A percentile compares a stretch with the other conserved stretches of the same genome.
These are phyloP conservation scores for Chinchilla lanigera DNA, from an alignment of 2,113 vertebrate genomes.

Conservation along the genomic window DNA sequence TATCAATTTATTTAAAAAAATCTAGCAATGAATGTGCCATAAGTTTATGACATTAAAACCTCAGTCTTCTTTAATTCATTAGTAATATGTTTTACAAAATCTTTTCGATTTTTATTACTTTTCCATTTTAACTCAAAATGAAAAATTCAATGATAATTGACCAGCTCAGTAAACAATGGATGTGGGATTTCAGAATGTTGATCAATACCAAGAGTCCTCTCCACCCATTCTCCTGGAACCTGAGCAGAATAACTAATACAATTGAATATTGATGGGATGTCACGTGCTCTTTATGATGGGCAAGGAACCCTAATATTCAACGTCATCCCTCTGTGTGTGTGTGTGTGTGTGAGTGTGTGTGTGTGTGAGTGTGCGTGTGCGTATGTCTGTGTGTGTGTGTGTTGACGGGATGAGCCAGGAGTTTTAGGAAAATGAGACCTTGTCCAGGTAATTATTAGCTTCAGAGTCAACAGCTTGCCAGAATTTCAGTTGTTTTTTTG, in stretches of 20 bases:
- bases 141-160: slow-evolving; percentile 82
- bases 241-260: slow-evolving; percentile 84
- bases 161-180: slow-evolving; percentile 76
- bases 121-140: slow-evolving; percentile 76
- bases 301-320: slow-evolving; percentile 63
- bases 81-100: slow-evolving; percentile 57
- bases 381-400: background rate
- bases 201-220: slow-evolving; percentile 81
- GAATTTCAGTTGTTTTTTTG: background rate
- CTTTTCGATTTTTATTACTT: slow-evolving; percentile 78
- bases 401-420: background rate
- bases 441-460: no score
- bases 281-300: slow-evolving; percentile 79
- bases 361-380: background rate
- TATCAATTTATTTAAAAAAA: slow-evolving; percentile 12
- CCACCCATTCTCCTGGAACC: slow-evolving; percentile 78
- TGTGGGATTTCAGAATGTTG: slow-evolving; percentile 75
- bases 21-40: background rate
- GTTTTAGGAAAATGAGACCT: background rate
- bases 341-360: background rate
- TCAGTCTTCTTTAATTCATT: background rate
- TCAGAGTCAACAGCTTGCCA: background rate
- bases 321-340: slow-evolving; percentile 9
- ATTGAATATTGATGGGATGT: slow-evolving; percentile 83
- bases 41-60: background rate